Conservation (phyloP, 2,888 invertebrate species). For the Stenolophus ochropezus region DNA sequence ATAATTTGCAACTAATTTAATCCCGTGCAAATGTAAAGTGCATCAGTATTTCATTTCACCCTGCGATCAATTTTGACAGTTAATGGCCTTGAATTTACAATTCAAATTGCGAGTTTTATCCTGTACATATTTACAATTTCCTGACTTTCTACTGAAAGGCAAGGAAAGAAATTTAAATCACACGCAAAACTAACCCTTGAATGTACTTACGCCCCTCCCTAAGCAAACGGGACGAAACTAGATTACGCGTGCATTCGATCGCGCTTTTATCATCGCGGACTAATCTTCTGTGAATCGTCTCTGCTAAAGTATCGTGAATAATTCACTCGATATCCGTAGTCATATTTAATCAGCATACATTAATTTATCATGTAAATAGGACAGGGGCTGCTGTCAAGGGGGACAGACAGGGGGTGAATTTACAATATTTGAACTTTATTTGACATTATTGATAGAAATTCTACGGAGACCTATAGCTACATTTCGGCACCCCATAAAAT, state of each 20-base stretch:
- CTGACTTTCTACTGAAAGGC: constrained; percentile 22
- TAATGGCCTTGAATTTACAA: constrained; percentile 31
- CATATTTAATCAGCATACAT: constrained; percentile 64
- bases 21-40: not conserved
- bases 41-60: not conserved
- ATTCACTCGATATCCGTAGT: constrained; percentile 59
- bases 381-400: not conserved
- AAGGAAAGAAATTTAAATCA: constrained; percentile 34
- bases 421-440: not conserved
- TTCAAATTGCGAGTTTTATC: constrained; percentile 12
- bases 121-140: constrained; percentile 38
- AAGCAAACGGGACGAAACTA: constrained; percentile 28
- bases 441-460: not conserved
- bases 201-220: not conserved
- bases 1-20: not conserved
- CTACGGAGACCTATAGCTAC: not conserved
- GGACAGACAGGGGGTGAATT: not conserved
- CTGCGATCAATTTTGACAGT: constrained; percentile 10
- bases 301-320: constrained; percentile 50
- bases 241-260: constrained; percentile 43
- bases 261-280: constrained; percentile 37
- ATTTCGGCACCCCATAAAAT: not conserved
- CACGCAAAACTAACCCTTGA: constrained; percentile 37
- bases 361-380: constrained; percentile 64
- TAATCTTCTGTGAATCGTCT: constrained; percentile 54